These are phyloP conservation scores for Leucania comma DNA, from an alignment of 2,888 invertebrate species.

Conservation along the genomic window DNA sequence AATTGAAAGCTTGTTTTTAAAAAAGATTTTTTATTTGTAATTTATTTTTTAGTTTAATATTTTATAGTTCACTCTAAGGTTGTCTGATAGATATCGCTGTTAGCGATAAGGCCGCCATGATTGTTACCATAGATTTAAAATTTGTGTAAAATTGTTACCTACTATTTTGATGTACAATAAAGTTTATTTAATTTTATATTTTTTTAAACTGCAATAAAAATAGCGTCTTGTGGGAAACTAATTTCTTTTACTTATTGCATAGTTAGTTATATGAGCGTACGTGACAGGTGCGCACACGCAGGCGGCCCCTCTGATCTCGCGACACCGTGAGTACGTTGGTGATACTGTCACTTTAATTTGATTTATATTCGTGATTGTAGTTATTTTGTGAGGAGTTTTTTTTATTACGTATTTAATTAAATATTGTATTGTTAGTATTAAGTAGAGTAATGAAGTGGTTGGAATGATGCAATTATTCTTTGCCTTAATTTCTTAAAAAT, in stretches of 20 bases:
- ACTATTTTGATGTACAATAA: neutral
- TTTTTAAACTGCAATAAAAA: neutral
- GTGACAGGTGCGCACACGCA: constrained; percentile 53
- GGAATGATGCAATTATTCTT: too few relatives aligned
- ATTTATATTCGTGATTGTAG: constrained; percentile 15
- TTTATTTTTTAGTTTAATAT: too few relatives aligned
- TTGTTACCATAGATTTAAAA: too few relatives aligned
- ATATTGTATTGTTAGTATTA: neutral
- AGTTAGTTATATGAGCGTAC: constrained; percentile 32
- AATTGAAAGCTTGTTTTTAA: too few relatives aligned
- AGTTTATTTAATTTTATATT: too few relatives aligned
- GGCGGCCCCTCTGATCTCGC: constrained; percentile 35
- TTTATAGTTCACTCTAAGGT: too few relatives aligned
- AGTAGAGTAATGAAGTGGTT: neutral
- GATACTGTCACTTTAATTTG: constrained; percentile 46
- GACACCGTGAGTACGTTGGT: constrained; percentile 1
- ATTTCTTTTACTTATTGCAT: neutral
- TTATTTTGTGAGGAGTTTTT: neutral
- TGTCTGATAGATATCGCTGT: too few relatives aligned
- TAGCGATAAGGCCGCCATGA: too few relatives aligned
- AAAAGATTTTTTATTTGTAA: too few relatives aligned
- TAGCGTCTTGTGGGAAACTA: neutral
- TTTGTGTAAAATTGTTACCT: too few relatives aligned
- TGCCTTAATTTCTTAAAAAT: too few relatives aligned
- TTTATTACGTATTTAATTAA: neutral